Evolutionary conservation across 2,797 vertebrate species (phyloP).

Genomic region (Characodon lateralis): DNA sequence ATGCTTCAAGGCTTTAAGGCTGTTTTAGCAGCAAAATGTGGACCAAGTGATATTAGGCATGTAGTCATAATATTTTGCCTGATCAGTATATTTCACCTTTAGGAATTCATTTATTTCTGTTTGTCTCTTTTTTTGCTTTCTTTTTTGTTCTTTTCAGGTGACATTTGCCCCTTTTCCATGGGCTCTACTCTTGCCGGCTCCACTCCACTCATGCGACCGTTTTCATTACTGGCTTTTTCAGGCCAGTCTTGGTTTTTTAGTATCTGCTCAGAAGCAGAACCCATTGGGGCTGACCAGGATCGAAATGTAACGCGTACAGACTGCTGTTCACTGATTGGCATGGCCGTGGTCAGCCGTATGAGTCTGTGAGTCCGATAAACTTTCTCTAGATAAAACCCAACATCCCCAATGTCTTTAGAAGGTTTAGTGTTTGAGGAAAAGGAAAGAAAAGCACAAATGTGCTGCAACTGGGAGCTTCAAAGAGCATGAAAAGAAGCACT

Average conservation of each 20-base stretch:
- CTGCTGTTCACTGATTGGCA: too few species aligned
- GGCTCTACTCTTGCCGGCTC: too few species aligned
- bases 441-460: constrained; percentile 5
- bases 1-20: not conserved
- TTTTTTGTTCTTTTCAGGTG: not conserved
- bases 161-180: not conserved
- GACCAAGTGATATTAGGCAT: not conserved
- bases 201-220: too few species aligned
- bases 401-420: not conserved
- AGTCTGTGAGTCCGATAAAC: too few species aligned
- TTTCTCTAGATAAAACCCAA: not conserved
- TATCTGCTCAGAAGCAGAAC: too few species aligned
- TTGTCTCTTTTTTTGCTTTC: not conserved
- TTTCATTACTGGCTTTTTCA: too few species aligned
- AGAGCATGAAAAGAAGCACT: constrained; percentile 23
- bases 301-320: too few species aligned
- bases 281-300: too few species aligned
- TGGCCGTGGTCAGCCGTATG: too few species aligned
- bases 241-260: too few species aligned
- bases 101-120: not conserved
- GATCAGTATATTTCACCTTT: not conserved
- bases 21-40: not conserved
- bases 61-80: not conserved
- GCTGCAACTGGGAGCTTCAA: constrained; percentile 3
- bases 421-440: not conserved